These are phyloP conservation scores for Ophonus ardosiacus DNA, from an alignment of 2,888 invertebrate species.

Conservation along the genomic window DNA sequence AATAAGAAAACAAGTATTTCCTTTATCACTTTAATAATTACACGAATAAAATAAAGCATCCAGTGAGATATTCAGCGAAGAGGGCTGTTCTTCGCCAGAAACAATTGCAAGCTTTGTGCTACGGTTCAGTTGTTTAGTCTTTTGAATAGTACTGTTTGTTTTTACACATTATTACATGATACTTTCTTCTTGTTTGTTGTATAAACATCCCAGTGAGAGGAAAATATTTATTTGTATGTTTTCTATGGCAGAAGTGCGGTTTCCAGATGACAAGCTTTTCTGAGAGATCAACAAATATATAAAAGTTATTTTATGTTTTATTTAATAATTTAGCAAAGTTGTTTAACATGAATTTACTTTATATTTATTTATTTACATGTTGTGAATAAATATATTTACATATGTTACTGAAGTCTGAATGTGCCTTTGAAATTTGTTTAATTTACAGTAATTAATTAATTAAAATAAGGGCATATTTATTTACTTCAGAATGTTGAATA, in stretches of 20 bases:
- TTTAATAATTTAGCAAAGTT: too few species aligned
- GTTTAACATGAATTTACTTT: too few species aligned
- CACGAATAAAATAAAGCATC: conserved; percentile 9
- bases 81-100: background rate
- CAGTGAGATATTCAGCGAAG: background rate
- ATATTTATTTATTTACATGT: too few species aligned
- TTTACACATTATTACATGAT: background rate
- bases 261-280: background rate
- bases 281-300: background rate
- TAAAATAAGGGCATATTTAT: too few species aligned
- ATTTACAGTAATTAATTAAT: too few species aligned
- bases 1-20: background rate
- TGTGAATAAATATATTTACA: too few species aligned
- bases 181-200: background rate
- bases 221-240: conserved; percentile 6
- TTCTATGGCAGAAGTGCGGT: background rate
- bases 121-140: background rate
- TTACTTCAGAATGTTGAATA: too few species aligned
- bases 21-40: conserved; percentile 16
- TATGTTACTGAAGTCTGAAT: too few species aligned
- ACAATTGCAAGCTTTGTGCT: background rate
- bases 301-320: too few species aligned
- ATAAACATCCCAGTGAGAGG: background rate
- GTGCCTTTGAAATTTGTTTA: too few species aligned
- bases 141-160: background rate